These are phyloP conservation scores for Eristalis intricaria DNA, from an alignment of 2,888 invertebrate species.

Conservation along the genomic window DNA sequence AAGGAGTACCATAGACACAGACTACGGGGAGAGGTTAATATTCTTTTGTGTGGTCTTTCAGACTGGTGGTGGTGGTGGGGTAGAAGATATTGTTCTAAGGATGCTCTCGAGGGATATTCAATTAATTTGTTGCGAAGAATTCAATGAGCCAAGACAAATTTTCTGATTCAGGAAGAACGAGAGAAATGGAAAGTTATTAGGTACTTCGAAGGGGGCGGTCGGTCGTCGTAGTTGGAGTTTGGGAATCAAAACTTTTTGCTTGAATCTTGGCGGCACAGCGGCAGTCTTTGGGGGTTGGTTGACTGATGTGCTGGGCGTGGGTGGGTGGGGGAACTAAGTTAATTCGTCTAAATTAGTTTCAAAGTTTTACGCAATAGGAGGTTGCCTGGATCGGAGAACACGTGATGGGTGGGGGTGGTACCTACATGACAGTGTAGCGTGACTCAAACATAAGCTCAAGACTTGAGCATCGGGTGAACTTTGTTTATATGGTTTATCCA, in stretches of 20 bases:
- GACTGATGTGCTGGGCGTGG: background rate
- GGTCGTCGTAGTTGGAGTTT: background rate
- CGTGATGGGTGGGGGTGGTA: background rate
- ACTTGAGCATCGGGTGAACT: too few species aligned
- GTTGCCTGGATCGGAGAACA: background rate
- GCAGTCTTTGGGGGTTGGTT: too few species aligned
- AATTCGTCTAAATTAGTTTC: background rate
- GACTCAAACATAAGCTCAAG: too few species aligned
- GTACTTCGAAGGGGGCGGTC: background rate
- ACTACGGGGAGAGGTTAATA: background rate
- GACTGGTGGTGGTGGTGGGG: background rate
- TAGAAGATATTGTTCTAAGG: background rate
- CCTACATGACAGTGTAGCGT: too few species aligned
- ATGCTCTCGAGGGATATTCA: conserved; percentile 4
- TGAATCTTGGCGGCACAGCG: too few species aligned
- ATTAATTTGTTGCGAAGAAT: conserved; percentile 16
- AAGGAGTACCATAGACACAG: background rate
- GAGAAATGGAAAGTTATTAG: conserved; percentile 13
- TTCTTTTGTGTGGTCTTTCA: background rate
- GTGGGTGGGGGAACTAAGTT: background rate
- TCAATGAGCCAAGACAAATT: conserved; percentile 7
- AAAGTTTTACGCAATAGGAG: background rate
- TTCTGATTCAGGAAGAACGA: background rate
- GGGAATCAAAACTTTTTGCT: background rate
- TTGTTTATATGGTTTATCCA: too few species aligned